Conservation (phyloP, 2,888 invertebrate genomes). For the Cephus pulcher region DNA sequence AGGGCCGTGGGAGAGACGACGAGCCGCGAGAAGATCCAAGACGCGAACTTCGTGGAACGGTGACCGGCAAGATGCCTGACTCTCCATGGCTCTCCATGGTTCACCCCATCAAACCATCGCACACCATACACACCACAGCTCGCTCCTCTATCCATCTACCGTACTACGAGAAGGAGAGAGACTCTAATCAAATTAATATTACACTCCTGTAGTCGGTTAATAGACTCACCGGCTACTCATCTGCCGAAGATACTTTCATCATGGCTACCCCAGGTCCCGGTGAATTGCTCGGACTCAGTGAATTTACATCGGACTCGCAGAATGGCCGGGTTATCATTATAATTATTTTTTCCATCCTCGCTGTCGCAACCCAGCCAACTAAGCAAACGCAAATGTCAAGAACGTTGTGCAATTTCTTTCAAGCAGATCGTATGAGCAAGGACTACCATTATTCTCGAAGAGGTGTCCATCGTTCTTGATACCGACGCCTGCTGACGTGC, state of each 20-base stretch:
- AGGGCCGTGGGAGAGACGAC: conserved; percentile 5
- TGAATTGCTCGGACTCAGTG: neutral
- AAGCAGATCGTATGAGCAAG: conserved; percentile 18
- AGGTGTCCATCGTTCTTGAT: neutral
- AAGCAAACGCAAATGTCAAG: conserved; percentile 41
- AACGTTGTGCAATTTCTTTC: conserved; percentile 28
- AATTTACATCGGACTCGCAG: neutral
- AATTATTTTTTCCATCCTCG: neutral
- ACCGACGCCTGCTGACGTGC: conserved; percentile 27
- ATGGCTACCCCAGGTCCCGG: neutral
- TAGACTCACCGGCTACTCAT: conserved; percentile 15
- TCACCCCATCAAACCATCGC: conserved; percentile 8
- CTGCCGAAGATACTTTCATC: neutral
- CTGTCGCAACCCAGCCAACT: conserved; percentile 30
- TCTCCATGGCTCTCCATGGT: neutral
- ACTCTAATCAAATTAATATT: conserved; percentile 24
- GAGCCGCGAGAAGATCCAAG: conserved; percentile 7
- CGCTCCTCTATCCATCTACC: neutral
- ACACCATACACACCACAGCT: conserved; percentile 3
- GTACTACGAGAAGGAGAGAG: neutral
- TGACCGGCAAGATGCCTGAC: conserved; percentile 23
- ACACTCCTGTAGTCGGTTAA: conserved; percentile 19
- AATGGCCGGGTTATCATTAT: neutral
- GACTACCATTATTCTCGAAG: neutral
- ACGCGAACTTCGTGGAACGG: conserved; percentile 29